phyloP scores from a whole-genome alignment of 2,113 vertebrate genomes.

The Peucedramus taeniatus region DNA sequence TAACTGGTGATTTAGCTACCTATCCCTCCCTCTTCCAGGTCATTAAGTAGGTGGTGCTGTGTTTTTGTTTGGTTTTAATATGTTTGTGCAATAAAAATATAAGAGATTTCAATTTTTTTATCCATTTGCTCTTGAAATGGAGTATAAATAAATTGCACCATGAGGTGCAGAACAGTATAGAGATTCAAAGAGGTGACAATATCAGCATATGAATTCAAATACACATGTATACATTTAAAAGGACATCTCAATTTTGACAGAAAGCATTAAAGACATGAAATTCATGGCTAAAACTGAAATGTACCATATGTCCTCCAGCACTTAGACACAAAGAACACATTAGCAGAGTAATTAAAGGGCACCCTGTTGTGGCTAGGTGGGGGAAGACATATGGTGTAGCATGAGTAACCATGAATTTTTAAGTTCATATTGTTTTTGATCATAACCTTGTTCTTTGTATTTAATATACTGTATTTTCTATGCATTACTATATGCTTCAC shows the following conservation, averaged over 20 bases:
- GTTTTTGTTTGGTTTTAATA: slow-evolving; percentile 19
- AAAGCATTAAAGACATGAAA: slow-evolving; percentile 14
- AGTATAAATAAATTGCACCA: neutral
- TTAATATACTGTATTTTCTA: neutral
- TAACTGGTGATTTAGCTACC: neutral
- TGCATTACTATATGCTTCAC: neutral
- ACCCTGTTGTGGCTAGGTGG: slow-evolving; percentile 60
- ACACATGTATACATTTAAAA: neutral
- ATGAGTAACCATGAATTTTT: slow-evolving; percentile 42
- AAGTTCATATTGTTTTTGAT: neutral
- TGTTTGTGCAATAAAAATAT: neutral
- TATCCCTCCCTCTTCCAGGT: neutral
- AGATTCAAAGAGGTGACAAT: neutral
- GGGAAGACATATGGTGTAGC: slow-evolving; percentile 49
- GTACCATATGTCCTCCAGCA: slow-evolving; percentile 54
- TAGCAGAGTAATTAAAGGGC: slow-evolving; percentile 57
- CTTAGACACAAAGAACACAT: slow-evolving; percentile 43
- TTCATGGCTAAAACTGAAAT: slow-evolving; percentile 28
- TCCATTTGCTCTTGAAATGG: neutral
- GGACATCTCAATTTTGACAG: slow-evolving; percentile 11
- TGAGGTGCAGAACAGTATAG: neutral
- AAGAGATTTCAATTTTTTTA: neutral
- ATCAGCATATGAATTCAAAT: neutral
- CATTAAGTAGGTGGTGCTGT: neutral
- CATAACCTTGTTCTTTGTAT: neutral